Evolutionary conservation across 2,888 invertebrate species (phyloP), one percentile per base, ranked within the genome.

Genomic region (Drosophila parthenogenetica): DNA sequence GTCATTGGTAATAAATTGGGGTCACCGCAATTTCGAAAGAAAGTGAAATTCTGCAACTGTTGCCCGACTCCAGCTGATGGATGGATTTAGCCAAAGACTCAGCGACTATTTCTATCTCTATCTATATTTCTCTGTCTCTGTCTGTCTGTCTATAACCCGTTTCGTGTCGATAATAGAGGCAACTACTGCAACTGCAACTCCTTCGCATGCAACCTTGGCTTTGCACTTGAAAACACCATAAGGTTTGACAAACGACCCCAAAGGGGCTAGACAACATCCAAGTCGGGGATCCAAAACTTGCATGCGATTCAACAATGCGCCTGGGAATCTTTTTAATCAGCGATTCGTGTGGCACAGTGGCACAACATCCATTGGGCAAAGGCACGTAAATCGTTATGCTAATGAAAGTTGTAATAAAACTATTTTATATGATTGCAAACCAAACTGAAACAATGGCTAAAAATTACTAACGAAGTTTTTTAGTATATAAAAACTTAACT

Each of bases 1-100:
- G 74, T 72, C 69, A 71, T 69, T 81, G 70, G 72, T 55, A 66
- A 74, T 73, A 78, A 74, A 84, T 80, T 75, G 87, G 81, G 88
- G 89, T 88, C 89, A 82, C 77, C 84, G 82, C 79, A 87, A 90
- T 87, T 86, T 86, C 79, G 77, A 88, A 89, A 89, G 89, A 89
- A 89, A 89, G 89, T 88, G 90, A 89, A 89, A 89, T 87, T 85
- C 84, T 85, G 77, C 82, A 83, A 77, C 70, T 71, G 82, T 69
- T 83, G 77, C 55, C 49, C 16, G 53, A 58, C 57, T 57, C 46
- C 57, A 57, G 84, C 84, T 78, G 84, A 78, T 76, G 67, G 61
- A 70, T 71, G 53, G 45, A 57, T 66, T 74, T 25, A 39, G 17
- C 35, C 35, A 32, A 19, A 39, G 14, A 40, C 32, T n/a, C 50